phyloP scores from a whole-genome alignment of 2,888 invertebrate genomes.

The Sinopyrophorus schimmeli region DNA sequence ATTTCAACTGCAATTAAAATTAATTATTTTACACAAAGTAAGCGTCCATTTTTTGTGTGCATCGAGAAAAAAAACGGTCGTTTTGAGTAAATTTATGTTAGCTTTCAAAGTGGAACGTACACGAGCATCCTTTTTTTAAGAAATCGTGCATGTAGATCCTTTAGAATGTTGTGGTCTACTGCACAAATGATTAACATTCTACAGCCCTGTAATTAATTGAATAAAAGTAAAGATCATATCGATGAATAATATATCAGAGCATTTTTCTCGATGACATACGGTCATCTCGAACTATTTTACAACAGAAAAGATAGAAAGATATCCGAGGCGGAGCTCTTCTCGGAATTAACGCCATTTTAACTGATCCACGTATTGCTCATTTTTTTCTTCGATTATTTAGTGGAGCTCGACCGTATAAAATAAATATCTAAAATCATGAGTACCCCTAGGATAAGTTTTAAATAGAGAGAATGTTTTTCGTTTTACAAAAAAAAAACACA shows the following conservation, averaged over 20 bases:
- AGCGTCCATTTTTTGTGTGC: too few species aligned
- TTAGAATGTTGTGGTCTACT: not conserved
- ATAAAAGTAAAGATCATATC: slow-evolving; percentile 20
- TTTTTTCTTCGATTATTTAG: not conserved
- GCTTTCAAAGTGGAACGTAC: too few species aligned
- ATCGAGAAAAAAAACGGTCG: too few species aligned
- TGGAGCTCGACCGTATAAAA: slow-evolving; percentile 1
- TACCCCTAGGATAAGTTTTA: too few species aligned
- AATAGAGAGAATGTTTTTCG: too few species aligned
- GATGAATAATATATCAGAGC: slow-evolving; percentile 32
- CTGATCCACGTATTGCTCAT: slow-evolving; percentile 16
- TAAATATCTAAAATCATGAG: not conserved
- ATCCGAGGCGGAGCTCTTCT: slow-evolving; percentile 8
- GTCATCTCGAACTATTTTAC: slow-evolving; percentile 30
- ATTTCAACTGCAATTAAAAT: too few species aligned
- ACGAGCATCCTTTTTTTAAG: too few species aligned
- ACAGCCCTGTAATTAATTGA: slow-evolving; percentile 20
- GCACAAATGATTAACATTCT: slow-evolving; percentile 16
- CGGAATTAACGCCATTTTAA: slow-evolving; percentile 20
- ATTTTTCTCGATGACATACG: slow-evolving; percentile 31
- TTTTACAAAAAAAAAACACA: too few species aligned
- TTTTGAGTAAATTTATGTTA: too few species aligned
- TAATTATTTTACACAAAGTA: too few species aligned
- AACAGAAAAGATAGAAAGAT: slow-evolving; percentile 16
- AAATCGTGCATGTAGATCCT: too few species aligned